Conservation (phyloP, 2,113 vertebrate genomes). For the Epinephelus cyanopodus region DNA sequence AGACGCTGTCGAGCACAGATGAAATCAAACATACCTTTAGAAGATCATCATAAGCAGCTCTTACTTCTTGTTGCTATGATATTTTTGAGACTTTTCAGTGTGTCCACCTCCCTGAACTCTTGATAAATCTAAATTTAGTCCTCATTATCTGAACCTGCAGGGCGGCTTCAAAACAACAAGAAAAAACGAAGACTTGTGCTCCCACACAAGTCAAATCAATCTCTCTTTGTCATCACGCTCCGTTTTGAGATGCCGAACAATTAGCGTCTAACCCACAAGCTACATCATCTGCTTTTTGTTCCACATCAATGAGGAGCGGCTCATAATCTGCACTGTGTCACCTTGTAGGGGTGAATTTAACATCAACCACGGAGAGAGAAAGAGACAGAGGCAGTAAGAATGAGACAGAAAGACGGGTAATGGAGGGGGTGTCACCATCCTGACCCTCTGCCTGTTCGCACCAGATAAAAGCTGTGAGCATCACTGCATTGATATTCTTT, state of each 20-base stretch:
- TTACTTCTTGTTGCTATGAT: not conserved
- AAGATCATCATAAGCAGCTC: not conserved
- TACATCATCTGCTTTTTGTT: conserved; percentile 21
- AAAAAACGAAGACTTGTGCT: not conserved
- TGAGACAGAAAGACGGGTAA: conserved; percentile 1
- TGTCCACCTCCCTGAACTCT: not conserved
- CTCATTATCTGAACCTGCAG: conserved; percentile 7
- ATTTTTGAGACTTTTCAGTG: not conserved
- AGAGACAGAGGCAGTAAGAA: not conserved
- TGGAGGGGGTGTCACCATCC: not conserved
- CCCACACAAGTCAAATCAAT: not conserved
- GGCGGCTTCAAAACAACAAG: conserved; percentile 4
- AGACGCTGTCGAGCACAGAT: too few relatives aligned
- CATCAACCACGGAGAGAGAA: not conserved
- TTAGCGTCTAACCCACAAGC: conserved; percentile 24
- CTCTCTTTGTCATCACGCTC: conserved; percentile 7
- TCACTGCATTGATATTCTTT: not conserved
- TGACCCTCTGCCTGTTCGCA: conserved; percentile 11
- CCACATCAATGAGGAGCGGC: conserved; percentile 10
- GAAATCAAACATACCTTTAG: not conserved
- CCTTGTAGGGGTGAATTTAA: conserved; percentile 28
- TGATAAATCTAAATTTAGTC: conserved; percentile 6
- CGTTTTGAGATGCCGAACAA: conserved; percentile 23
- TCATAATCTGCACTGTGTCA: conserved; percentile 28
- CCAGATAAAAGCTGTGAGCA: conserved; percentile 25